Base-by-base conservation (phyloP, 2,888 invertebrate genomes). In the Catocala fraxini region DNA sequence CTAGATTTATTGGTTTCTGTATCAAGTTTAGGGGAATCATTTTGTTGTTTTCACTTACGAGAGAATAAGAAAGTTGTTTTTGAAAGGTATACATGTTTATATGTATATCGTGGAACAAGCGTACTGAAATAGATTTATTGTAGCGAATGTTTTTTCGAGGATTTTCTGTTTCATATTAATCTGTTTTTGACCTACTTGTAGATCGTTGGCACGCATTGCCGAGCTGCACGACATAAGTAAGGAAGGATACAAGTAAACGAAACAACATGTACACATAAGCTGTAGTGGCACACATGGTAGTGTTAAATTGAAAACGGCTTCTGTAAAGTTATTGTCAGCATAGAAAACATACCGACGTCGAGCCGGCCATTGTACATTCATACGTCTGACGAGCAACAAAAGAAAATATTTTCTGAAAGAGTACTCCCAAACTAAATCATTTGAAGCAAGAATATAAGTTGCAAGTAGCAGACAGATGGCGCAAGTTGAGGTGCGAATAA, bases 391-490 rank as follows among this genome's bases (percentile, higher is more conserved):
- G 76, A 88, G 87, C 88, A 83, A 86, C 89, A 84, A 86, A 89
- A 90, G 92, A 89, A 91, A 91, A 90, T 89, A 90, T 91, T 89
- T 89, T 89, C 86, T 87, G 87, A 89, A 88, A 86, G 87, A 89
- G 86, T 89, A 85, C 86, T 90, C 84, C 82, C 86, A 89, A 93
- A 93, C 90, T 92, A 91, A 92, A 93, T 93, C 89, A 93, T 93
- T 90, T 89, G 88, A 89, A 89, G 88, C 75, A 89, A 89, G 90
- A 91, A 91, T 92, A 91, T 90, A 93, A 92, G 90, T 92, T 91
- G 86, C 81, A 79, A 89, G 87, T 87, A 83, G 81, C 84, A 84
- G 84, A 86, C 86, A 85, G 87, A 88, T 86, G 85, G 88, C 78
- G 79, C 81, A 82, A 85, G 65, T 85, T 81, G 91, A 93, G 93